Percentiles rank a stretch among this genome's conserved stretches.
phyloP scores from a whole-genome alignment of 2,888 invertebrate species.

The Apotomis capreana region DNA sequence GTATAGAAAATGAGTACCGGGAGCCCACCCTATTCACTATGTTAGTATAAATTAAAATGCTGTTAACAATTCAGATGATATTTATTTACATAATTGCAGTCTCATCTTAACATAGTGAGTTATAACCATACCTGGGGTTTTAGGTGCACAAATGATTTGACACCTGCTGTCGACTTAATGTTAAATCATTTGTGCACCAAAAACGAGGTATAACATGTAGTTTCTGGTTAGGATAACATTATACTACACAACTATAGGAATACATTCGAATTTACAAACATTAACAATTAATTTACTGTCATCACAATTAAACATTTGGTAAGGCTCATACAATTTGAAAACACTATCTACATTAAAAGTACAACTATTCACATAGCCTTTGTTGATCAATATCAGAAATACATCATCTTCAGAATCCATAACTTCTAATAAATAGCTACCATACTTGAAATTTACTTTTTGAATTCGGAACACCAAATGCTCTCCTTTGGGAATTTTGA shows the following conservation, averaged over 20 bases:
- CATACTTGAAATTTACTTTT: conserved; percentile 63
- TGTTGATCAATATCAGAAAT: conserved; percentile 65
- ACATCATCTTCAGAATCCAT: conserved; percentile 55
- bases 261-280: conserved; percentile 72
- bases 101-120: too few species aligned
- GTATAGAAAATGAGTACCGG: too few species aligned
- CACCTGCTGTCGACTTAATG: too few species aligned
- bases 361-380: conserved; percentile 54
- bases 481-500: conserved; percentile 68
- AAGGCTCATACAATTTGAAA: conserved; percentile 70
- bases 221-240: background rate
- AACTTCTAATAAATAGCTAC: conserved; percentile 61
- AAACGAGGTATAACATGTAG: too few species aligned
- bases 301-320: conserved; percentile 54
- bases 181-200: too few species aligned
- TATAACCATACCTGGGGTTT: too few species aligned
- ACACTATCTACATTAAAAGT: conserved; percentile 53
- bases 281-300: conserved; percentile 64
- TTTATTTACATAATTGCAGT: conserved; percentile 1
- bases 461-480: conserved; percentile 59
- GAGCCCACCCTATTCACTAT: too few species aligned
- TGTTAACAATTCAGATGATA: background rate
- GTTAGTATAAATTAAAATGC: background rate
- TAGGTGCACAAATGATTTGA: too few species aligned
- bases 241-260: conserved; percentile 40